Evolutionary conservation across 2,797 vertebrate genomes (phyloP), one percentile per base, ranked within the genome.

Genomic region (Threskiornis aethiopicus): DNA sequence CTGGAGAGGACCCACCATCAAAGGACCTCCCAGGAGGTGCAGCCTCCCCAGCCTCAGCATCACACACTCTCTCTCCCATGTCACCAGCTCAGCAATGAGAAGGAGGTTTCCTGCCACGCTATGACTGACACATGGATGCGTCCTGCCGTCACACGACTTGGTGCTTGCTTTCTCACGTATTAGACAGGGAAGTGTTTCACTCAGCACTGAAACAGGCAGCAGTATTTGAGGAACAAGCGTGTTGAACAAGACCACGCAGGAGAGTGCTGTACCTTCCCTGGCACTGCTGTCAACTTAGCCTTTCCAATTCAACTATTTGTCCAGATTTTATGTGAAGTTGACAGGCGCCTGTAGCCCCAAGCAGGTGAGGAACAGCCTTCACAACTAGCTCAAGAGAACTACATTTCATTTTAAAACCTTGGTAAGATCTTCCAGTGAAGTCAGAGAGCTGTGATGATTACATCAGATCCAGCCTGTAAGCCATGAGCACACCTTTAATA

Each of bases 121-220:
- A 3, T 9, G 80, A 46, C 17, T 64, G 76, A 10, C 49, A 52
- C 31, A 25, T 1, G 73, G 76, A 58, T 29, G 33, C 62, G 78
- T 29, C 44, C 46, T 2, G 1, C 58, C 31, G 5, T 29, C 93
- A 44, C 54, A 47, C 0, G 0, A 16, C 69, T 42, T 29, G 1
- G 5, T 4, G 44, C 28, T 79, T 42, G 29, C 29, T 49, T 71
- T 46, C 62, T 79, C 64, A 62, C 19, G 5, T 35, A 24, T 41
- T 13, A 73, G 31, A n/a, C 33, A 44, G 33, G 33, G n/a, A 58
- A n/a, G 29, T 4, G 22, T 51, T 87, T 66, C 24, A 26, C 65
- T 33, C 46, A 49, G 44, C 61, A 5, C 52, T 42, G 4, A 33
- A 61, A 2, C 41, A 77, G 55, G 26, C 51, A 76, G 64, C 9